These are phyloP conservation scores for Propsilocerus akamusi DNA, from an alignment of 1,140 invertebrate species.

Conservation along the genomic window DNA sequence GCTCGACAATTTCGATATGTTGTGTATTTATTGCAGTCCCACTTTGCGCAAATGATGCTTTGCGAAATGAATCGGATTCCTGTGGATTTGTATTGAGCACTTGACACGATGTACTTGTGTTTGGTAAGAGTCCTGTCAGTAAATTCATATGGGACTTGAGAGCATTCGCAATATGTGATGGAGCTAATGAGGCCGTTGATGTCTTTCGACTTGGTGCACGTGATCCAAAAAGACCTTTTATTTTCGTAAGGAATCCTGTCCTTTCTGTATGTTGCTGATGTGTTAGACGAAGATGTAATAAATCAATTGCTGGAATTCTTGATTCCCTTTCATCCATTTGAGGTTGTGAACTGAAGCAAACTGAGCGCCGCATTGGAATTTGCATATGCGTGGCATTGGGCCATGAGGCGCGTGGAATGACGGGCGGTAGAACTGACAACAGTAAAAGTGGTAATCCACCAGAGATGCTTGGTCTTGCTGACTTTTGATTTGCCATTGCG, in stretches of 20 bases:
- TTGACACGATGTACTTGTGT: constrained; percentile 35
- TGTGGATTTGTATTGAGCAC: constrained; percentile 29
- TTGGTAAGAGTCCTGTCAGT: constrained; percentile 45
- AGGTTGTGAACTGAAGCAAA: constrained; percentile 47
- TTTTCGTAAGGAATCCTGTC: constrained; percentile 28
- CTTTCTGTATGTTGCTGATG: constrained; percentile 30
- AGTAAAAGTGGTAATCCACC: constrained; percentile 46
- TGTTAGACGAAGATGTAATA: constrained; percentile 32
- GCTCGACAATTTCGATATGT: constrained; percentile 11
- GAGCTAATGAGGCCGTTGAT: constrained; percentile 39
- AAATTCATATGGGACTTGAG: constrained; percentile 49
- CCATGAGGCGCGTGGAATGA: constrained; percentile 54
- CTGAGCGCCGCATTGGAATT: constrained; percentile 28
- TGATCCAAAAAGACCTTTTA: constrained; percentile 36
- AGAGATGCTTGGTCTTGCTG: constrained; percentile 41
- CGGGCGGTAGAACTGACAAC: constrained; percentile 48
- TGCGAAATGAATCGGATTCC: constrained; percentile 24
- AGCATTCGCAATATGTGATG: constrained; percentile 41
- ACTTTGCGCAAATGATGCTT: constrained; percentile 32
- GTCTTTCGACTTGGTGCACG: constrained; percentile 37
- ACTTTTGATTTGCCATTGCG: constrained; percentile 16
- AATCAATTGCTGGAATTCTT: constrained; percentile 28
- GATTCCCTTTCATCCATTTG: constrained; percentile 21
- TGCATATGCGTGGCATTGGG: constrained; percentile 41
- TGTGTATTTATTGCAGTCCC: constrained; percentile 22